Conservation (phyloP, 2,797 vertebrate genomes). For the Poecilia gillii region DNA sequence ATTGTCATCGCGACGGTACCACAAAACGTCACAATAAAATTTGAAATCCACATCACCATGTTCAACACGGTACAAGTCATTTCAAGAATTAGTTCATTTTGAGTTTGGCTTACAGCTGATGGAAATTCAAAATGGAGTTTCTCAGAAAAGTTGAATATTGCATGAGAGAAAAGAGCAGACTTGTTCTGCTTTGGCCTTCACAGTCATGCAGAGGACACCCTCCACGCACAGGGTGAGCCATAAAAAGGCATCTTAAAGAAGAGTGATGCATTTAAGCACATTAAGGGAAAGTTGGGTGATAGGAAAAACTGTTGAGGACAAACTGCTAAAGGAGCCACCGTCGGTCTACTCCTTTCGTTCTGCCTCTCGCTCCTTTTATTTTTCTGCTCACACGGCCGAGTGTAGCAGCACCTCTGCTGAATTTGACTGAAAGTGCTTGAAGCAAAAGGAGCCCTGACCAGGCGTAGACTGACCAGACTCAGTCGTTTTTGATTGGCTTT, state of each 20-base stretch:
- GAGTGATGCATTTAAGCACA: background rate
- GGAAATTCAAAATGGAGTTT: background rate
- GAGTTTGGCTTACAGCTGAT: slow-evolving; percentile 5
- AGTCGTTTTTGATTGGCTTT: background rate
- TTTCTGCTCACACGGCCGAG: background rate
- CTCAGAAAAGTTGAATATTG: background rate
- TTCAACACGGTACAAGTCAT: background rate
- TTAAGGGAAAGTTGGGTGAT: background rate
- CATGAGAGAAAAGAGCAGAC: background rate
- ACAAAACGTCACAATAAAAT: too few species aligned
- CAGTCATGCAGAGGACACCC: background rate
- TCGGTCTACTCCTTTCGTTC: background rate
- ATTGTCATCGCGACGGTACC: too few species aligned
- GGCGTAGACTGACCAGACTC: background rate
- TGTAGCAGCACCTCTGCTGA: background rate
- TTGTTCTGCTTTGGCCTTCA: background rate
- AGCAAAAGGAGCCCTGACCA: background rate
- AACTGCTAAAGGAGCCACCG: background rate
- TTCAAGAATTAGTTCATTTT: background rate
- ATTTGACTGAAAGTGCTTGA: background rate
- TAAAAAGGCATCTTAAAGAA: background rate
- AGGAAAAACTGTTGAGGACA: background rate
- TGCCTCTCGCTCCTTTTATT: background rate
- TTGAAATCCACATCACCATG: too few species aligned
- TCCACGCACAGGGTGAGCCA: background rate